Percentiles rank a stretch among this genome's conserved stretches.
Evolutionary conservation across 2,888 invertebrate genomes (phyloP).

Genomic region (Sphinx pinastri): DNA sequence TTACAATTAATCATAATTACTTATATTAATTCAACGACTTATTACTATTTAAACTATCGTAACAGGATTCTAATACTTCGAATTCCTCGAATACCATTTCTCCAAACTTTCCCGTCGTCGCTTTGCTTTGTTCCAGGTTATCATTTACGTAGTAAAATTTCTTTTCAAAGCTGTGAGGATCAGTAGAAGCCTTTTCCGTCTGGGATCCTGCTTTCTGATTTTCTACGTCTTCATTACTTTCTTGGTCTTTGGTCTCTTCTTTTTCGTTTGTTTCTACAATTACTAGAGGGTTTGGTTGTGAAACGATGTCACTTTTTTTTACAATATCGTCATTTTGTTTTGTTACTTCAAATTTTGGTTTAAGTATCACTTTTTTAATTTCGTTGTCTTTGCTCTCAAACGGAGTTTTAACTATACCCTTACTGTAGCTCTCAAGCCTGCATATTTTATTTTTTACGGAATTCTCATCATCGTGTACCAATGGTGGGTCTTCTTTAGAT

Average conservation of each 20-base stretch:
- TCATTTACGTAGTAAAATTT: slow-evolving; percentile 86
- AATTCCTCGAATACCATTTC: slow-evolving; percentile 95
- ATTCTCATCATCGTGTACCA: slow-evolving; percentile 74
- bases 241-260: slow-evolving; percentile 43
- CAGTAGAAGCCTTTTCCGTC: slow-evolving; percentile 38
- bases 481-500: slow-evolving; percentile 73
- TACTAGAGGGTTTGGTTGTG: slow-evolving; percentile 41
- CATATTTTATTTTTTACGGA: slow-evolving; percentile 81
- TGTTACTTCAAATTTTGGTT: slow-evolving; percentile 45
- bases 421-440: slow-evolving; percentile 78
- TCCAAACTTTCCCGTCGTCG: slow-evolving; percentile 86
- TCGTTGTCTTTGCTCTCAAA: slow-evolving; percentile 69
- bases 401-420: slow-evolving; percentile 74
- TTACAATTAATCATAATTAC: slow-evolving; percentile 48
- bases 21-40: slow-evolving; percentile 72
- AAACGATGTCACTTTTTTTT: slow-evolving; percentile 40
- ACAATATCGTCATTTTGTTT: slow-evolving; percentile 38
- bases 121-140: slow-evolving; percentile 82
- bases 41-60: slow-evolving; percentile 85
- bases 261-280: slow-evolving; percentile 38
- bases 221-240: slow-evolving; percentile 46
- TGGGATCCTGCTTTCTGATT: slow-evolving; percentile 40
- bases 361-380: slow-evolving; percentile 51
- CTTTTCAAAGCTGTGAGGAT: slow-evolving; percentile 77
- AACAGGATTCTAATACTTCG: slow-evolving; percentile 86